Evolutionary conservation across 2,113 vertebrate genomes (phyloP), one percentile per base, ranked within the genome.

Genomic region (Chlamydotis undulata): DNA sequence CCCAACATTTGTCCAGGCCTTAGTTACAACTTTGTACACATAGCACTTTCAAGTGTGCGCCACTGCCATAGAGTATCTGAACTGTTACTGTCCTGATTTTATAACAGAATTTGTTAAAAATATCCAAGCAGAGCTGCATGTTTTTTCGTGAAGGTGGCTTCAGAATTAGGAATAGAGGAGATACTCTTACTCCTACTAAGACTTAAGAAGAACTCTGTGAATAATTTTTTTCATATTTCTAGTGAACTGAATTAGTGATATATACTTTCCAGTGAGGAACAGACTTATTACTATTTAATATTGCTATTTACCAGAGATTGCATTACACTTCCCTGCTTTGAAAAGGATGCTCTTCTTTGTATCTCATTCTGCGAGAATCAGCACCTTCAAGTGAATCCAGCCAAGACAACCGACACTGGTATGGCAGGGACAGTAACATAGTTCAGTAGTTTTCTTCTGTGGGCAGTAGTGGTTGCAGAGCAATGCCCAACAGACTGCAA

Each of bases 391-490:
- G 70, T 53, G 61, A 83, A 61, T 65, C n/a, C 55, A 83, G 35
- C 29, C 41, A 53, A 49, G 67, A 41, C 28, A 85, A 19, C 10
- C 0, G 1, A 45, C 47, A 18, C 14, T 25, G 49, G 29, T 28
- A 17, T 0, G 0, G 41, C 33, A 57, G 35, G 28, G 33, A 43
- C 22, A 70, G 47, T 12, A 35, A 35, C 13, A 7, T 6, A 39
- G 14, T 7, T 75, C 1, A 1, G 7, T 56, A 39, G 26, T 60
- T 93, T 82, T 35, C 29, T 76, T 64, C 65, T 79, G 28, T 2
- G 1, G 28, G 8, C 57, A 67, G n/a, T 7, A 50, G 17, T 28
- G 17, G 28, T 26, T 56, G 52, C 56, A 83, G 69, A 59, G 18
- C 5, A 49, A 56, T 31, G 61, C 10, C 43, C 26, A 33, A 4